Evolutionary conservation across 2,797 vertebrate genomes (phyloP).

Genomic region (Taenioides sp.): DNA sequence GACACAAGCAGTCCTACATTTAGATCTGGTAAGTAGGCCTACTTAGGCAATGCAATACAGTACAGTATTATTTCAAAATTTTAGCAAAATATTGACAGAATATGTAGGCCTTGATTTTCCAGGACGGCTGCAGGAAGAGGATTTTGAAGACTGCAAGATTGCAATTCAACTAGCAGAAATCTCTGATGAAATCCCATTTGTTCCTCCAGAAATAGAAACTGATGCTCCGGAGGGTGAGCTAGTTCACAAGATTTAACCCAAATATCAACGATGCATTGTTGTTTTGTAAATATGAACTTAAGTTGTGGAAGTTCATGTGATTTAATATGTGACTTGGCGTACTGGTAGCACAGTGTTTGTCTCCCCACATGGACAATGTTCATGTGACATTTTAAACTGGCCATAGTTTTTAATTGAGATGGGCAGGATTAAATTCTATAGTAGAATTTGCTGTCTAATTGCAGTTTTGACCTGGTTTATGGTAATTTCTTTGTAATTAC

Average conservation of each 20-base stretch:
- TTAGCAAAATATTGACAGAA: too few species aligned
- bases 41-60: neutral
- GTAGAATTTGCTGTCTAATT: too few species aligned
- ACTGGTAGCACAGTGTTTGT: neutral
- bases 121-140: neutral
- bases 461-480: too few species aligned
- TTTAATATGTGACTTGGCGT: neutral
- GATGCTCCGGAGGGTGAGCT: slow-evolving; percentile 23
- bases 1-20: fast-evolving
- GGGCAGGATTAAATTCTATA: too few species aligned
- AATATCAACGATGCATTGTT: too few species aligned
- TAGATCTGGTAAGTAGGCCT: fast-evolving
- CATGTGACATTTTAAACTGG: neutral
- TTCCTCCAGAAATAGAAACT: neutral
- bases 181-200: slow-evolving; percentile 49
- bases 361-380: too few species aligned
- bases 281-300: neutral
- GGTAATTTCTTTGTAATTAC: too few species aligned
- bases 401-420: neutral
- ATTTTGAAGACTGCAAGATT: slow-evolving; percentile 13
- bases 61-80: neutral
- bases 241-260: neutral
- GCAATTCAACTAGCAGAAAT: slow-evolving; percentile 44
- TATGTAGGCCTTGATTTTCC: neutral
- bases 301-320: neutral